A percentile compares a stretch with the other conserved stretches of the same genome.
Conservation (phyloP, 37 sponge, comb jelly and placozoan genomes). For the Mnemiopsis leidyi region DNA sequence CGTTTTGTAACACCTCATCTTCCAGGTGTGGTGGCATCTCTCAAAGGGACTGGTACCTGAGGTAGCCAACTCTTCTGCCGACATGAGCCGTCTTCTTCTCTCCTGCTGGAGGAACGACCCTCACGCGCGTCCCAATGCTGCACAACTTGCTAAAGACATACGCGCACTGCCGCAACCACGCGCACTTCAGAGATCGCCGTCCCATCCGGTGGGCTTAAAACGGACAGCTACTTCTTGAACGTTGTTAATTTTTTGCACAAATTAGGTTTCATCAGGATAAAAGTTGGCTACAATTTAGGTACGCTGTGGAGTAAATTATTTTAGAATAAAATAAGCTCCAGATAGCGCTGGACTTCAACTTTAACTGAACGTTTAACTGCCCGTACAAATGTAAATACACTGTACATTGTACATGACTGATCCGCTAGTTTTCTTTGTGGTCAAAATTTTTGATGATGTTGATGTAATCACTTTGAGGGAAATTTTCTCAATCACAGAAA, state of each 20-base stretch:
- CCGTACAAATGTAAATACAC: background rate
- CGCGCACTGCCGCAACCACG: background rate
- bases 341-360: background rate
- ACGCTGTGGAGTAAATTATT: background rate
- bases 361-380: background rate
- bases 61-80: background rate
- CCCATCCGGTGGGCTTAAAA: slow-evolving; percentile 48
- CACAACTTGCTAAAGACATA: slow-evolving; percentile 54
- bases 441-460: background rate
- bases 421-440: background rate
- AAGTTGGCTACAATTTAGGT: background rate
- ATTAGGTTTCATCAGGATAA: background rate
- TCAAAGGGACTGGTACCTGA: slow-evolving; percentile 56
- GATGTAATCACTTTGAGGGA: background rate
- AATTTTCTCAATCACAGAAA: background rate
- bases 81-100: background rate
- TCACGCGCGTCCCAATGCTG: background rate
- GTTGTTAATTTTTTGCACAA: background rate
- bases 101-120: slow-evolving; percentile 51
- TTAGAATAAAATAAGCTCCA: background rate
- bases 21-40: slow-evolving; percentile 64
- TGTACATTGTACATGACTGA: no score
- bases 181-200: slow-evolving; percentile 25
- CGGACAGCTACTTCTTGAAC: slow-evolving; percentile 52
- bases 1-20: no score